A percentile compares a stretch with the other conserved stretches of the same genome.
Conservation (phyloP, 2,888 invertebrate species). For the Catocala fraxini region DNA sequence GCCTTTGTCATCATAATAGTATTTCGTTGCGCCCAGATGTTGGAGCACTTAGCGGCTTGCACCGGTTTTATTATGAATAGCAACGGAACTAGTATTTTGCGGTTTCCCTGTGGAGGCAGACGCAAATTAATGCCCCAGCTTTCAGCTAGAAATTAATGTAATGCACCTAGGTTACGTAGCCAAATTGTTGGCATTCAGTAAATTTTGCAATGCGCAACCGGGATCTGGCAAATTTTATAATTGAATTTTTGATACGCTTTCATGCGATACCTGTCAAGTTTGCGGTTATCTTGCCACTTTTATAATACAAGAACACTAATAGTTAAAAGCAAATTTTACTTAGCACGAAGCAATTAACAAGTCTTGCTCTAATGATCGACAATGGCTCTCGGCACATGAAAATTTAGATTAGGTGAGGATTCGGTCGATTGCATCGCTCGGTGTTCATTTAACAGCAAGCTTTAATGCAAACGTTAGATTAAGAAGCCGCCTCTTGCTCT, state of each 20-base stretch:
- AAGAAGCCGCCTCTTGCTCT: too few species aligned
- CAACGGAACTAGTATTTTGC: constrained; percentile 86
- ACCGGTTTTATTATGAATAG: constrained; percentile 86
- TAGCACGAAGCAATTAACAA: too few species aligned
- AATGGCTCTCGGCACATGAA: too few species aligned
- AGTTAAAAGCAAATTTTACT: too few species aligned
- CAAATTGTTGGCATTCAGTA: constrained; percentile 81
- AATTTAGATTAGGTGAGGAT: too few species aligned
- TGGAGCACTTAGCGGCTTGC: constrained; percentile 84
- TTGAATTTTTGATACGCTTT: constrained; percentile 73
- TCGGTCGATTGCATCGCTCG: too few species aligned
- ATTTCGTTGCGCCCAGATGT: constrained; percentile 82
- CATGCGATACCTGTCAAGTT: constrained; percentile 15
- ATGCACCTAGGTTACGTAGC: constrained; percentile 84
- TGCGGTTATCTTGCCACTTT: background rate
- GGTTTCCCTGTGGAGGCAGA: constrained; percentile 82
- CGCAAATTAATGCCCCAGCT: constrained; percentile 85
- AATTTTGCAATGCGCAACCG: constrained; percentile 67
- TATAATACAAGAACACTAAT: too few species aligned
- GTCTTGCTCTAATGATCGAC: too few species aligned
- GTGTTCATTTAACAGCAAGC: too few species aligned
- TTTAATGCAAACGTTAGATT: too few species aligned
- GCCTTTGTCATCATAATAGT: constrained; percentile 79
- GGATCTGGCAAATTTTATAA: constrained; percentile 69
- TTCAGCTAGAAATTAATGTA: constrained; percentile 86